Conservation (phyloP, 2,113 vertebrate genomes). For the Chloebia gouldiae region DNA sequence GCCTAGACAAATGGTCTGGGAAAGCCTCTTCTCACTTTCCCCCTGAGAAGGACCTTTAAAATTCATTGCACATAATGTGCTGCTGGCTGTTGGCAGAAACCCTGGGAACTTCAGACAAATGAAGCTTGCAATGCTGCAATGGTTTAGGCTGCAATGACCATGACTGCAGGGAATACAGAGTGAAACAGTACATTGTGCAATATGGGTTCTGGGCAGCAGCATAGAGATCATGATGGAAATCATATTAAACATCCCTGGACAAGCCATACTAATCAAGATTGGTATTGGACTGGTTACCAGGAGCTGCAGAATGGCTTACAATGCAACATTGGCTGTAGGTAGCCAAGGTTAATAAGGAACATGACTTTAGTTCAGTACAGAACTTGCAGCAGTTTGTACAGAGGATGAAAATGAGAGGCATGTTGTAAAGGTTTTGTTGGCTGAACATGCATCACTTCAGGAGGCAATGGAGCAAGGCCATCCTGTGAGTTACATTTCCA, state of each 20-base stretch:
- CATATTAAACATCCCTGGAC: background rate
- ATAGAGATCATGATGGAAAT: background rate
- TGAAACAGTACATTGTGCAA: background rate
- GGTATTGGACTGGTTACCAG: background rate
- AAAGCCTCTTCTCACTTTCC: background rate
- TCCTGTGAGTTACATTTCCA: background rate
- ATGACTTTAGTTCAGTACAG: background rate
- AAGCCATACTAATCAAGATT: background rate
- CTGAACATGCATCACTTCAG: background rate
- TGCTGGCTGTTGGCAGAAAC: conserved; percentile 29
- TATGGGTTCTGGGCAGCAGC: background rate
- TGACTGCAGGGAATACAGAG: background rate
- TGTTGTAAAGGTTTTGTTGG: background rate
- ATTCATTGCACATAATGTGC: background rate
- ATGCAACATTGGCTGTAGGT: background rate
- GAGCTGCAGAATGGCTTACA: conserved; percentile 6
- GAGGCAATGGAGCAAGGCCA: background rate
- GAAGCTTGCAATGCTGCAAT: background rate
- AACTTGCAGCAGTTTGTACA: conserved; percentile 1
- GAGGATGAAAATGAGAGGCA: background rate
- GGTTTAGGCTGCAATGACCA: background rate
- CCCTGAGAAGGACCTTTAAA: conserved; percentile 11
- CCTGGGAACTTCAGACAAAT: conserved; percentile 2
- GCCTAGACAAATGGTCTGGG: background rate
- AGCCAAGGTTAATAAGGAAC: conserved; percentile 1